Evolutionary conservation across 2,797 vertebrate genomes (phyloP).

Genomic region (Hippocampus kuda): DNA sequence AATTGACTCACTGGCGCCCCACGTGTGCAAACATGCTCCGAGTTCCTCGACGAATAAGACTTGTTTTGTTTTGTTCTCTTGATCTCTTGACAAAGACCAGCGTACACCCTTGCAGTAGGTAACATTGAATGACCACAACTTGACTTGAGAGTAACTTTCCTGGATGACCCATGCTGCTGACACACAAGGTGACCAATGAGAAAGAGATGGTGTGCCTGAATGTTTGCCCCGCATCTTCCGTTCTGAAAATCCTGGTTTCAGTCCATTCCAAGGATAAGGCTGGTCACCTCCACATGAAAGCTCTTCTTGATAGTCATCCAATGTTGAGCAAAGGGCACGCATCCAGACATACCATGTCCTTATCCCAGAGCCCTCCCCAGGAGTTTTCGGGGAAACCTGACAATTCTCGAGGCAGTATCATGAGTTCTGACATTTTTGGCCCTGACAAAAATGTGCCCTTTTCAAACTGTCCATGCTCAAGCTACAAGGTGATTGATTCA

Average conservation of each 20-base stretch:
- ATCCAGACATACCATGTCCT: constrained; percentile 58
- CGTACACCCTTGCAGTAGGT: constrained; percentile 65
- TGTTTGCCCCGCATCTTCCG: constrained; percentile 33
- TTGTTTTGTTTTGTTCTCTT: constrained; percentile 29
- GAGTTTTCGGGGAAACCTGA: constrained; percentile 38
- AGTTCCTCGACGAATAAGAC: constrained; percentile 32
- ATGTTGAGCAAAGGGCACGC: constrained; percentile 39
- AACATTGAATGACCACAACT: constrained; percentile 75
- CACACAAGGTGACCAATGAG: constrained; percentile 47
- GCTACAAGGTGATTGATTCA: constrained; percentile 36
- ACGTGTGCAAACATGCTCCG: constrained; percentile 45
- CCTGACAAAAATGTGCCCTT: constrained; percentile 22
- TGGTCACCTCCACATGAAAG: not conserved
- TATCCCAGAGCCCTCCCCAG: constrained; percentile 46
- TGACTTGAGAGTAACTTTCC: constrained; percentile 75
- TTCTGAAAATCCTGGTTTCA: constrained; percentile 22
- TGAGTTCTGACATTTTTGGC: constrained; percentile 19
- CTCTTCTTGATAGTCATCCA: constrained; percentile 16
- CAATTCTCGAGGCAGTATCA: constrained; percentile 30
- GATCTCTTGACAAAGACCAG: constrained; percentile 65
- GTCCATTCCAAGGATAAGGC: constrained; percentile 11
- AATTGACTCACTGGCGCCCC: constrained; percentile 13
- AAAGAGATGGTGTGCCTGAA: constrained; percentile 53
- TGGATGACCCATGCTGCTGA: constrained; percentile 69
- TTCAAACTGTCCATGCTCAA: constrained; percentile 18